Evolutionary conservation across 2,888 invertebrate genomes (phyloP), one percentile per base, ranked within the genome.

Genomic region (Galerucella calmariensis): DNA sequence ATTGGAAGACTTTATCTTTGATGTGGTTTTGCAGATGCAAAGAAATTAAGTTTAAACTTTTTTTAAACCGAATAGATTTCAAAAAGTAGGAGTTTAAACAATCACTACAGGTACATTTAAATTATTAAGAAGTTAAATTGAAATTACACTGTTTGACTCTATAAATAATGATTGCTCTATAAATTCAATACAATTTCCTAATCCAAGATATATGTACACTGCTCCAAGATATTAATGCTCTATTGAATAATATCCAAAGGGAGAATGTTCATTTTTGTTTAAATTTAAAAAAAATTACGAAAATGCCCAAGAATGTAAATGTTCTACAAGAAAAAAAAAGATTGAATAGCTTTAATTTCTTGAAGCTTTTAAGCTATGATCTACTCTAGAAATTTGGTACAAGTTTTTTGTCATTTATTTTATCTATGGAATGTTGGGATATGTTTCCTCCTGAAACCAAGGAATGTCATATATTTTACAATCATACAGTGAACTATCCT

Each of bases 351-450:
- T 48, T 48, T 4, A 48, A 48, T 48, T 48, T 12, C 48, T 12
- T 48, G 48, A 2, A 14, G 48, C 14, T 4, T 14, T 48, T 48
- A 48, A 48, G 2, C 35, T 48, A 14, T 9, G 6, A 53, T 53
- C 16, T 16, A 41, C 35, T 16, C 56, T 56, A 56, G 16, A 56
- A 20, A 16, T 56, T 56, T 56, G 20, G 11, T 56, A 20, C 8
- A 56, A 16, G 56, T 56, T 56, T 20, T 51, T 56, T 56, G 53
- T 53, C 53, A n/a, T n/a, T 53, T 53, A 53, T 56, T 56, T 1
- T 16, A 20, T 10, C 20, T 56, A 56, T 20, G 56, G 56, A 56
- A 56, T 56, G 56, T 20, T 56, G 10, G 11, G 9, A 56, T 56
- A 56, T 2, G n/a, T n/a, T 16, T 56, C 10, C 9, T 20, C 16